Evolutionary conservation across 2,888 invertebrate genomes (phyloP).

Genomic region (Anorthoa munda): DNA sequence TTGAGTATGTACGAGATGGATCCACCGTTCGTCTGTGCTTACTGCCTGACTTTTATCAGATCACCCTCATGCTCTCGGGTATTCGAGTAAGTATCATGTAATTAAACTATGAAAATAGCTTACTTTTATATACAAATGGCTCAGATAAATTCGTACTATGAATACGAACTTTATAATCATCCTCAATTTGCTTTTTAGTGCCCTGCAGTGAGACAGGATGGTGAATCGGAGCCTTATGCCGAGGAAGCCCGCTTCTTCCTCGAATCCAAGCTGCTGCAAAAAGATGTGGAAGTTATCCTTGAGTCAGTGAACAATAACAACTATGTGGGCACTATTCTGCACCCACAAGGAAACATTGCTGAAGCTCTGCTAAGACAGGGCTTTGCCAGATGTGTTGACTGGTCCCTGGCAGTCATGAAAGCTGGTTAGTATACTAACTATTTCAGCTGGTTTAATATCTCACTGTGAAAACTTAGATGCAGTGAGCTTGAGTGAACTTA

Average conservation of each 20-base stretch:
- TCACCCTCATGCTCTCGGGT: conserved; percentile 99
- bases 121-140: neutral
- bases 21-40: conserved; percentile 98
- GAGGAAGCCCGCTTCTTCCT: conserved; percentile 98
- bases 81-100: conserved; percentile 92
- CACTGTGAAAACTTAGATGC: too few relatives aligned
- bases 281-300: conserved; percentile 96
- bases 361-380: conserved; percentile 97
- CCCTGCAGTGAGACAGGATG: conserved; percentile 95
- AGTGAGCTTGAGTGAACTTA: too few relatives aligned
- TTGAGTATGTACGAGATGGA: conserved; percentile 99
- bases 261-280: conserved; percentile 97
- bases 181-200: conserved; percentile 86
- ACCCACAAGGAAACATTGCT: conserved; percentile 98
- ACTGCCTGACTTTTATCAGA: conserved; percentile 96
- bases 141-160: neutral
- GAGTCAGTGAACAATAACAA: conserved; percentile 98
- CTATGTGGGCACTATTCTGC: conserved; percentile 97
- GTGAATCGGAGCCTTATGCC: conserved; percentile 93
- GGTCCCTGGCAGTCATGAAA: conserved; percentile 88
- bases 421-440: conserved; percentile 75
- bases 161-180: neutral
- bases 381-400: conserved; percentile 95
- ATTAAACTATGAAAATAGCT: neutral
- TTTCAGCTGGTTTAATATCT: too few relatives aligned